A percentile compares a stretch with the other conserved stretches of the same genome.
These are phyloP conservation scores for Caenorhabditis auriculariae DNA, from an alignment of 2,888 invertebrate genomes.

Conservation along the genomic window DNA sequence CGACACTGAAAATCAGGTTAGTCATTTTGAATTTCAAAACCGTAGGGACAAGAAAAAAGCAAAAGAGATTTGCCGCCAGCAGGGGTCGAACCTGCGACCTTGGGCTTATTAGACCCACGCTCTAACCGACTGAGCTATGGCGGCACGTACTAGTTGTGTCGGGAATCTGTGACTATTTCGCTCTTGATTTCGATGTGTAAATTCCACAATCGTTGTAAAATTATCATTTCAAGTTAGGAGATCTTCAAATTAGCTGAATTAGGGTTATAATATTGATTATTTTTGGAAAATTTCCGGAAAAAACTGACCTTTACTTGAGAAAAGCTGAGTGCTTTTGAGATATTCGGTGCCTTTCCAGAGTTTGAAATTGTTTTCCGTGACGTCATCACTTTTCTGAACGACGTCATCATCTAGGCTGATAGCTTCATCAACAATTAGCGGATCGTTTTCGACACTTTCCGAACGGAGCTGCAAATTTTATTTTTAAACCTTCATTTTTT, in stretches of 20 bases:
- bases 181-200: neutral
- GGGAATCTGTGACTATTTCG: neutral
- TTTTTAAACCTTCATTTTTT: no score
- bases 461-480: no score
- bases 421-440: constrained; percentile 15
- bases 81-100: constrained; percentile 2
- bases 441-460: constrained; percentile 18
- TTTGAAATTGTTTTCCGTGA: constrained; percentile 9
- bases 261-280: neutral
- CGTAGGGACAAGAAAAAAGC: neutral
- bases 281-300: neutral
- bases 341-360: constrained; percentile 31
- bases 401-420: constrained; percentile 12
- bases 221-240: neutral
- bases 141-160: neutral
- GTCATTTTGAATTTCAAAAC: neutral
- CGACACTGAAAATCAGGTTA: constrained; percentile 19
- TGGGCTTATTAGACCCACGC: constrained; percentile 61
- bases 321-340: constrained; percentile 17
- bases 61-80: neutral
- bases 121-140: constrained; percentile 62
- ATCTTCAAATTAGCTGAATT: neutral
- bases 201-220: constrained; percentile 5
- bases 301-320: constrained; percentile 22
- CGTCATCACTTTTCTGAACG: no score